Evolutionary conservation across 2,113 vertebrate genomes (phyloP).

Genomic region (Todiramphus chloris): DNA sequence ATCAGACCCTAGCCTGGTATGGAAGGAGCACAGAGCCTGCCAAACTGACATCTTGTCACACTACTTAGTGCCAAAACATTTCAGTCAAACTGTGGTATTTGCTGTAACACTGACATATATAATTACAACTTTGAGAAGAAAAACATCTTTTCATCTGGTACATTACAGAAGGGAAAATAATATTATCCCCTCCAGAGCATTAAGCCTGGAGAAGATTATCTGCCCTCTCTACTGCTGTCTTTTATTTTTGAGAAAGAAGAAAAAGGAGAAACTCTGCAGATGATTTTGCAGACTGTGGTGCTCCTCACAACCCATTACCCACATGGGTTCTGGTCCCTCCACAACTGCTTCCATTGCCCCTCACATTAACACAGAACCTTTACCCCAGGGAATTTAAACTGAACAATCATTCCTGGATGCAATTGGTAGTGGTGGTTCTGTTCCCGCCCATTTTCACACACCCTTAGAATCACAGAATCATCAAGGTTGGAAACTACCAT

Average conservation of each 20-base stretch:
- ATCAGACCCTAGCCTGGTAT: neutral
- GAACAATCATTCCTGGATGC: neutral
- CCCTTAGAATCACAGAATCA: neutral
- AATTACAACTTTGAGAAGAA: slow-evolving; percentile 1
- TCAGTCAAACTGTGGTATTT: neutral
- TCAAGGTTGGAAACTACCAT: too few relatives aligned
- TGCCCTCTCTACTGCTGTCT: neutral
- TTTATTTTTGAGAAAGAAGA: neutral
- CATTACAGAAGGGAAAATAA: neutral
- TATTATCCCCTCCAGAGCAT: neutral
- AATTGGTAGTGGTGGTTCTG: too few relatives aligned
- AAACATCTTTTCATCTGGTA: slow-evolving; percentile 13
- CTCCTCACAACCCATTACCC: neutral
- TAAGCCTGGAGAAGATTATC: neutral
- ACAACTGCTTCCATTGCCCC: neutral
- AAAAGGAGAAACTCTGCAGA: neutral
- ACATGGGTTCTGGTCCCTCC: neutral
- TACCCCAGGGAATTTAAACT: neutral
- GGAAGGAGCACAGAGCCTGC: neutral
- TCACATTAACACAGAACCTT: rapidly evolving
- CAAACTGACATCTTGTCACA: neutral
- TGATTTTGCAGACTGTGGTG: neutral
- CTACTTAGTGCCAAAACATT: neutral
- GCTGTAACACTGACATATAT: neutral
- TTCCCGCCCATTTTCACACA: neutral